Percentiles rank a stretch among this genome's conserved stretches.
Conservation (phyloP, 2,113 vertebrate species). For the Bujurquina vittata region DNA sequence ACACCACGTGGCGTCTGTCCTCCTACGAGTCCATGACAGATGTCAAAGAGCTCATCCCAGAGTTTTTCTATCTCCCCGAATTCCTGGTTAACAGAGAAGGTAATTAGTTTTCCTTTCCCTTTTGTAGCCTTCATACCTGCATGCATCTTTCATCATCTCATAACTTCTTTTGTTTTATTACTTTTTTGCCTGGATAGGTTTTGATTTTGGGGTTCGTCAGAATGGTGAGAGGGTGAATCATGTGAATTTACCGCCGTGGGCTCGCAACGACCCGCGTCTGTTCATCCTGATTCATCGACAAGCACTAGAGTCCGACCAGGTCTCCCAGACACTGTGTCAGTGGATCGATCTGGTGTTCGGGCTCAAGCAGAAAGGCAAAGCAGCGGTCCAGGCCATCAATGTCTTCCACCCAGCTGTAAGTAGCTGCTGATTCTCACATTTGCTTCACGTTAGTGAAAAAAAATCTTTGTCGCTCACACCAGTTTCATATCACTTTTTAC, state of each 20-base stretch:
- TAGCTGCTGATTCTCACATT: neutral
- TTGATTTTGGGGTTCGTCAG: conserved; percentile 97
- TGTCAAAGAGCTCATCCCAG: conserved; percentile 97
- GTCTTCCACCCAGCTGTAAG: conserved; percentile 98
- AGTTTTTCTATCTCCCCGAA: conserved; percentile 98
- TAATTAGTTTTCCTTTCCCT: conserved; percentile 55
- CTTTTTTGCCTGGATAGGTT: conserved; percentile 80
- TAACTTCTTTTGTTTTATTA: neutral
- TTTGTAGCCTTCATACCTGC: neutral
- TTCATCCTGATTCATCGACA: conserved; percentile 97
- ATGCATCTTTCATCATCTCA: neutral
- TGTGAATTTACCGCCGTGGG: conserved; percentile 96
- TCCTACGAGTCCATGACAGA: conserved; percentile 99
- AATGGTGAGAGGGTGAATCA: conserved; percentile 97
- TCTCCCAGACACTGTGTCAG: conserved; percentile 96
- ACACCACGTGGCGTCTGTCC: conserved; percentile 97
- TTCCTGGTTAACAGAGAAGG: conserved; percentile 98
- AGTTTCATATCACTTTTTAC: neutral
- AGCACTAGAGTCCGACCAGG: conserved; percentile 94
- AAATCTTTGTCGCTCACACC: neutral
- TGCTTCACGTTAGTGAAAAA: neutral
- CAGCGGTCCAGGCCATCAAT: conserved; percentile 97
- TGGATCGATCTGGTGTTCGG: conserved; percentile 99
- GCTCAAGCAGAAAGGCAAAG: conserved; percentile 97
- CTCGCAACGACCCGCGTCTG: conserved; percentile 94